Evolutionary conservation across 2,797 vertebrate species (phyloP).

Genomic region (Botia kubotai): DNA sequence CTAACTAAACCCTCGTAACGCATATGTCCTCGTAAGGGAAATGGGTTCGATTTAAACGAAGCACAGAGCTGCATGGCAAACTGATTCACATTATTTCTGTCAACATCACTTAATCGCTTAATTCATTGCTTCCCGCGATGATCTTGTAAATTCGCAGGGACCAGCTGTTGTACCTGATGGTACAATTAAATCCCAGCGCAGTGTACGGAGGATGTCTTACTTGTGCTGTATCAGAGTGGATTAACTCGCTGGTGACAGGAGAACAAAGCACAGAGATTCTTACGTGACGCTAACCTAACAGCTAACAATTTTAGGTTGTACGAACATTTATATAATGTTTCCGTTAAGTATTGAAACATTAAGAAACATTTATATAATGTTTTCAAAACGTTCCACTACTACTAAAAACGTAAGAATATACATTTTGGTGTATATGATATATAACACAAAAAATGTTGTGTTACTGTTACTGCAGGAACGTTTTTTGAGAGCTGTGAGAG

Average conservation of each 20-base stretch:
- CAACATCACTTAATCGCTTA: conserved; percentile 18
- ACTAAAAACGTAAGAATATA: no score
- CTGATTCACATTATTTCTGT: neutral
- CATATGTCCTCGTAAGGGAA: neutral
- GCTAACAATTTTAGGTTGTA: no score
- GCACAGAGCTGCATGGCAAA: neutral
- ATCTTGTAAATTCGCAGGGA: neutral
- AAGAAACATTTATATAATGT: no score
- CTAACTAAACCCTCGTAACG: neutral
- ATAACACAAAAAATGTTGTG: no score
- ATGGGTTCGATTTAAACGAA: conserved; percentile 2
- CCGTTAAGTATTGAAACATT: no score
- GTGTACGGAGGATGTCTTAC: conserved; percentile 21
- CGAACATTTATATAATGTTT: no score
- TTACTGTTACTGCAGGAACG: no score
- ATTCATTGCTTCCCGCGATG: conserved; percentile 14
- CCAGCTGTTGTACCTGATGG: conserved; percentile 28
- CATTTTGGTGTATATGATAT: no score
- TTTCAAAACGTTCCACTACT: no score
- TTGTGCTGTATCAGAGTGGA: conserved; percentile 24
- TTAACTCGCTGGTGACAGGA: conserved; percentile 4
- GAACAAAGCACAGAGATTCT: neutral
- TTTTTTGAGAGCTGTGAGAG: no score
- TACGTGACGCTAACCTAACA: neutral
- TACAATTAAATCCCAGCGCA: neutral